Base-by-base conservation (phyloP, 2,113 vertebrate species). In the Psettodes erumei region DNA sequence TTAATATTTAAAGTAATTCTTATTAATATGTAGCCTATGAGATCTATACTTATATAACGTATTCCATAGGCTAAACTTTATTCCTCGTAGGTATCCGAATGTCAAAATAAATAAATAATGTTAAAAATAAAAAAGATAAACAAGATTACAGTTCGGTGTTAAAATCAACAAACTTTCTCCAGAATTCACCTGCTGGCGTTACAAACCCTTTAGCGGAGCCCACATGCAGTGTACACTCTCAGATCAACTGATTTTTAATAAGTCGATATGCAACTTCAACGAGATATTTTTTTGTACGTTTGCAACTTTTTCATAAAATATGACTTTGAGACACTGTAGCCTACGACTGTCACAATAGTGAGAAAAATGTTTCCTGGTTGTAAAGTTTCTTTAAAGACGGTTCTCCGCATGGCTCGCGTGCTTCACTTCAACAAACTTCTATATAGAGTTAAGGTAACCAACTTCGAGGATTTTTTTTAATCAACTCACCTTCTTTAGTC, bases 401-500 rank as follows among this genome's bases (percentile, higher is more conserved):
- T 15, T 71, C 42, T 71, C 54, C 73, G 70, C 84, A 76, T 85
- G 87, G 84, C 59, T 62, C 54, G 75, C 75, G 47, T 47, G 56
- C 8, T 35, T 16, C 23, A 32, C 43, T 38, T 18, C 27, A 66
- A 23, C 16, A 21, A 66, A 68, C 54, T 13, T 4, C 3, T n/a
- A n/a, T 8, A 9, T 10, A 54, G 5, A 23, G 23, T 64, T 23
- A 47, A 21, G 3, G 1, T 13, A 27, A 23, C 19, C 7, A 47
- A 35, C 10, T 42, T 60, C n/a, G 30, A 11, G 8, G 19, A 40
- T 21, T 18, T 10, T 18, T n/a, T n/a, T n/a, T n/a, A n/a, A n/a
- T n/a, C n/a, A n/a, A 70, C 94, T 87, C 83, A 95, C 94, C 93
- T 94, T 94, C 94, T 80, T 93, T 94, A 19, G 86, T 89, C 32